Base-by-base conservation (phyloP, 2,888 invertebrate genomes). In the Hypomecis atomaria region DNA sequence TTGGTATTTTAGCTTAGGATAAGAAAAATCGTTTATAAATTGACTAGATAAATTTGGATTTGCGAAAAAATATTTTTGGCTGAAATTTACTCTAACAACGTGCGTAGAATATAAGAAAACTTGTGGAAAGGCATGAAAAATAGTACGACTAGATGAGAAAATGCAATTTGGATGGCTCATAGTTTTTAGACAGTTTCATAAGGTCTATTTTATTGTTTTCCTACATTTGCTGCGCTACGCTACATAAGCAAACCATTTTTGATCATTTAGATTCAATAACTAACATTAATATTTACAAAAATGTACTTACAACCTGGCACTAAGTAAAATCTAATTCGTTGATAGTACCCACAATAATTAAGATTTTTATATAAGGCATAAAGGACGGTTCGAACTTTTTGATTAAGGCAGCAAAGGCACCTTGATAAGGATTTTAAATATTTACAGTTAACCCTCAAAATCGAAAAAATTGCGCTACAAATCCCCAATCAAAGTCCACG, bases 21-120 rank as follows among this genome's bases (percentile, higher is more conserved):
- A 81, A 82, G 77, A 82, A 79, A 83, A 61, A 83, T 74, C 70
- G 76, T 82, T 85, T 83, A 78, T 80, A 80, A 78, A 84, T 86
- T 92, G 92, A 92, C 92, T 92, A 92, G 92, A 92, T 82, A 91
- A 90, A 85, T 90, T 90, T 91, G 89, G 90, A 87, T 89, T 87
- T 81, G 78, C 85, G 82, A 86, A 81, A 84, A 43, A 57, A 53
- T 75, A 75, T 71, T 69, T 81, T 90, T 89, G 88, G 88, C 83
- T 86, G 85, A 74, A 67, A 74, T 78, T 78, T 81, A 83, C 79
- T 79, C 79, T 79, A 81, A 65, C 75, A 75, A 71, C 65, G 76
- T 72, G 73, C 73, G 62, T 70, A 62, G 62, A 52, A 43, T 61
- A 62, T 70, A 70, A 63, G 47, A 56, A 40, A 66, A 50, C 13